Percentiles rank a stretch among this genome's conserved stretches.
Conservation (phyloP, 2,113 vertebrate species). For the Scolopax mira region DNA sequence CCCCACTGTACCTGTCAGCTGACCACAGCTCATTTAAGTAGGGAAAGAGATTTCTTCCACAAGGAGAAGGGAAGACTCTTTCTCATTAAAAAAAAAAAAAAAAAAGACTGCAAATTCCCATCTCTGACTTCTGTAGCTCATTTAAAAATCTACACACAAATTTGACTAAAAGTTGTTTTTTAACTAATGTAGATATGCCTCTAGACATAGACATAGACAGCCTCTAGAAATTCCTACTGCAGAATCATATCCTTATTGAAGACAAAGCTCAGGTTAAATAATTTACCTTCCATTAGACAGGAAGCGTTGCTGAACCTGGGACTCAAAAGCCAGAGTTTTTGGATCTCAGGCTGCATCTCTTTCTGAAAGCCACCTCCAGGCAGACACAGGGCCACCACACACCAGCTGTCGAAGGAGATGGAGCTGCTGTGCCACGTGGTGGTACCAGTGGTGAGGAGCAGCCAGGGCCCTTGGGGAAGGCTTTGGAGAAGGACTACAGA, state of each 20-base stretch:
- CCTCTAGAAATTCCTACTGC: background rate
- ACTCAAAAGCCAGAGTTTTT: background rate
- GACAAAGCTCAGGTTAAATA: background rate
- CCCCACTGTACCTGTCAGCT: background rate
- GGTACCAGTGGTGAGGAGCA: background rate
- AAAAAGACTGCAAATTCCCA: background rate
- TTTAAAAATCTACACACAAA: background rate
- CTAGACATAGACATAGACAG: background rate
- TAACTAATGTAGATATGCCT: background rate
- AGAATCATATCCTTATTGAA: background rate
- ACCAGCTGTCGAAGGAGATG: rapidly evolving
- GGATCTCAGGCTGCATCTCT: background rate
- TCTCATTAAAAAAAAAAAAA: background rate
- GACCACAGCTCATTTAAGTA: background rate
- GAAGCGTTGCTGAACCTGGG: background rate
- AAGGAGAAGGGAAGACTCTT: background rate
- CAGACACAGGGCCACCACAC: too few relatives aligned
- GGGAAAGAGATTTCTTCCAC: background rate
- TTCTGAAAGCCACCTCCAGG: background rate
- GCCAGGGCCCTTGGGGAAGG: background rate
- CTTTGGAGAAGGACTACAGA: background rate
- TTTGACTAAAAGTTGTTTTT: background rate
- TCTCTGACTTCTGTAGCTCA: background rate
- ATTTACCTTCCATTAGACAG: background rate
- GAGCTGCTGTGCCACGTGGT: background rate